A percentile compares a stretch with the other conserved stretches of the same genome.
These are phyloP conservation scores for Phoenicopterus ruber DNA, from an alignment of 2,113 vertebrate species.

Conservation along the genomic window DNA sequence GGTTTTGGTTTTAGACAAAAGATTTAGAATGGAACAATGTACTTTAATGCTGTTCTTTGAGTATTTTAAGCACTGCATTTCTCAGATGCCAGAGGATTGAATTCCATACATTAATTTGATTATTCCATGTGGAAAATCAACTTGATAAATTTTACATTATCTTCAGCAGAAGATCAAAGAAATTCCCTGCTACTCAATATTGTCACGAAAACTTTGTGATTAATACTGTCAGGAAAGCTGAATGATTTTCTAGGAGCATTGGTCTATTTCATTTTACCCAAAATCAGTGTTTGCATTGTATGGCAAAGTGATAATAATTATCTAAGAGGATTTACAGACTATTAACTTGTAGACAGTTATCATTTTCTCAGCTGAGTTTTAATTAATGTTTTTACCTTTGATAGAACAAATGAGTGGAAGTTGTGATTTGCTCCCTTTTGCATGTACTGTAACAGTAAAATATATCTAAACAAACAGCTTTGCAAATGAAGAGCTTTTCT, in stretches of 20 bases:
- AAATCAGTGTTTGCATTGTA: not conserved
- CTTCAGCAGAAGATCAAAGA: not conserved
- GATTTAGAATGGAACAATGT: not conserved
- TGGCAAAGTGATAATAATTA: not conserved
- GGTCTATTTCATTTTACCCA: not conserved
- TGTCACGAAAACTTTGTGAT: not conserved
- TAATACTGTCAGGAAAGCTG: not conserved
- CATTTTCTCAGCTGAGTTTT: not conserved
- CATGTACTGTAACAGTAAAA: not conserved
- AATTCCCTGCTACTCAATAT: not conserved
- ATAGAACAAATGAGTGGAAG: not conserved
- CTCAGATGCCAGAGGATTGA: not conserved
- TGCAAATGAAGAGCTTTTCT: not conserved
- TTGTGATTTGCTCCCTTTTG: not conserved
- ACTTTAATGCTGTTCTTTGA: not conserved
- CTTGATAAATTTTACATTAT: not conserved
- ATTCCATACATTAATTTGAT: not conserved
- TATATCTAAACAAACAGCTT: not conserved
- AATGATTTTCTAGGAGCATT: not conserved
- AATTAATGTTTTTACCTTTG: not conserved
- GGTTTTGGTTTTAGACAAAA: not conserved
- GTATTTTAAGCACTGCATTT: not conserved
- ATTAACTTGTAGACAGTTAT: not conserved
- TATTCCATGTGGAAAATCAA: not conserved
- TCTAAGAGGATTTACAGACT: not conserved